These are phyloP conservation scores for Apodemia duryi DNA, from an alignment of 2,888 invertebrate species.

Conservation along the genomic window DNA sequence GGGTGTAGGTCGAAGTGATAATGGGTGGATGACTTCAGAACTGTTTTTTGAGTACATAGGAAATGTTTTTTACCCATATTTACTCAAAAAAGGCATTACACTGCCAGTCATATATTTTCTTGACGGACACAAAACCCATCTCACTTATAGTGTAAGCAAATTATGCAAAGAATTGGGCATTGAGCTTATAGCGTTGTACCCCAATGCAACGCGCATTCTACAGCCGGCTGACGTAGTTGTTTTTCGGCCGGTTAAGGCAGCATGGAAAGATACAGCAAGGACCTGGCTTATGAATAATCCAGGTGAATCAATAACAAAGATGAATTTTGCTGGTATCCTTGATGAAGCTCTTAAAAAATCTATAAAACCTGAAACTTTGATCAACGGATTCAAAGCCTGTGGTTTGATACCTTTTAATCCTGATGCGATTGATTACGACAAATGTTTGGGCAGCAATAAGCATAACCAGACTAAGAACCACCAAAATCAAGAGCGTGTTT, in stretches of 20 bases:
- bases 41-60: constrained; percentile 31
- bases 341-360: background rate
- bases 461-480: background rate
- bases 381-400: background rate
- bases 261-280: background rate
- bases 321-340: background rate
- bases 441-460: background rate
- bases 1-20: constrained; percentile 38
- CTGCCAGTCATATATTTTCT: too few species aligned
- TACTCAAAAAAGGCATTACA: too few species aligned
- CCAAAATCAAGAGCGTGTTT: background rate
- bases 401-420: background rate
- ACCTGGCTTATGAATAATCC: background rate
- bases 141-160: constrained; percentile 26
- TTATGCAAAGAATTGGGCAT: background rate
- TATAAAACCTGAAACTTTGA: constrained; percentile 9
- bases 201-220: constrained; percentile 27
- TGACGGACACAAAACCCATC: constrained; percentile 22
- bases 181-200: background rate
- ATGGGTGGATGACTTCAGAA: constrained; percentile 22
- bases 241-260: background rate
- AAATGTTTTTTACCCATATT: constrained; percentile 21
- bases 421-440: background rate
- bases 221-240: constrained; percentile 2
- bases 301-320: too few species aligned